phyloP scores from a whole-genome alignment of 2,888 invertebrate species.

The Prosapia bicincta region DNA sequence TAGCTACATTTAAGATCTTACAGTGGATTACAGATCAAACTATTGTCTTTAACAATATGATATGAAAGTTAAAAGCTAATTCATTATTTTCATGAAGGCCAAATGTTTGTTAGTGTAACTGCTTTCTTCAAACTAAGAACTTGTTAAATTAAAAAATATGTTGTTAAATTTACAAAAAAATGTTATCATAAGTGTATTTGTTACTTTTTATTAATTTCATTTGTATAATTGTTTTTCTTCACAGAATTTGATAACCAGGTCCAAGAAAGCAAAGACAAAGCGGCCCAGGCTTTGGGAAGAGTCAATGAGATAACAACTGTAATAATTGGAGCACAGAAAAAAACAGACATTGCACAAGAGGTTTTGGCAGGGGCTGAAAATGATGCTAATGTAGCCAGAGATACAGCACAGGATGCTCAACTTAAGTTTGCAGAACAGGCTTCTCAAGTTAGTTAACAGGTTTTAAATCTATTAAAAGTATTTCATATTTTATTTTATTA shows the following conservation, averaged over 20 bases:
- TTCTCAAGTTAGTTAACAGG: constrained; percentile 56
- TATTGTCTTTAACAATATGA: too few species aligned
- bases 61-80: too few species aligned
- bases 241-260: constrained; percentile 88
- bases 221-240: too few species aligned
- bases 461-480: too few species aligned
- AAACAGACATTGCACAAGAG: constrained; percentile 66
- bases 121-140: too few species aligned
- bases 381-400: constrained; percentile 70
- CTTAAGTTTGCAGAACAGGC: constrained; percentile 73
- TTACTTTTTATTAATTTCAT: too few species aligned
- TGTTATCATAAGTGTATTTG: too few species aligned
- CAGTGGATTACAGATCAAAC: too few species aligned
- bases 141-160: too few species aligned
- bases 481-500: constrained; percentile 12
- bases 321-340: constrained; percentile 66
- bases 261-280: constrained; percentile 75
- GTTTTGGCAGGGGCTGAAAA: constrained; percentile 72
- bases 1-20: too few species aligned
- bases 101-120: too few species aligned
- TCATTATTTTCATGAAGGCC: too few species aligned
- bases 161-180: not conserved
- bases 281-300: constrained; percentile 69
- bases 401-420: constrained; percentile 74
- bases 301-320: constrained; percentile 70